Percentiles rank a stretch among this genome's conserved stretches.
phyloP scores from a whole-genome alignment of 1,140 invertebrate genomes.

The Atta colombica region DNA sequence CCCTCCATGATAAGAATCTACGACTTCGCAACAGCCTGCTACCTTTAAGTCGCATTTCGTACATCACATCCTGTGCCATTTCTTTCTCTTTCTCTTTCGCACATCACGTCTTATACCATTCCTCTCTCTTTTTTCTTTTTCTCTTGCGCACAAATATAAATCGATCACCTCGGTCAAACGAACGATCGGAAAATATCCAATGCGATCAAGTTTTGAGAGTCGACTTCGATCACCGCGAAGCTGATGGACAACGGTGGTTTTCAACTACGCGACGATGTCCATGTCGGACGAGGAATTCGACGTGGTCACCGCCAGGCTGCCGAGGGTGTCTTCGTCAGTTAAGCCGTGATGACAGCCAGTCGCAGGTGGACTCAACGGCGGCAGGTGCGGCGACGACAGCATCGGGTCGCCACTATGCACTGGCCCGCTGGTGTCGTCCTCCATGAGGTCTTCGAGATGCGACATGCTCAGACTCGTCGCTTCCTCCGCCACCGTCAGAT shows the following conservation, averaged over 20 bases:
- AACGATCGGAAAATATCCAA: background rate
- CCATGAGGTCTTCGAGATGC: conserved; percentile 93
- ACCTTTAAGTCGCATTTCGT: conserved; percentile 8
- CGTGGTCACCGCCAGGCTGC: conserved; percentile 83
- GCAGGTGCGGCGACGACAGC: conserved; percentile 88
- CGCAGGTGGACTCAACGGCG: conserved; percentile 83
- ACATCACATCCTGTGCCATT: background rate
- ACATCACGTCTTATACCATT: no score
- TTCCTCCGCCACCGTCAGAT: conserved; percentile 87
- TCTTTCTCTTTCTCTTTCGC: background rate
- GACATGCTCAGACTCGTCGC: conserved; percentile 88
- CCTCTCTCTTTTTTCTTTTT: background rate
- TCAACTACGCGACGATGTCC: conserved; percentile 85
- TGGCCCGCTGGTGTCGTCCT: conserved; percentile 91
- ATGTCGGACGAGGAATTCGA: conserved; percentile 85
- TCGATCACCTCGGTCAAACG: conserved; percentile 29
- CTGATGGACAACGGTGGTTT: conserved; percentile 53
- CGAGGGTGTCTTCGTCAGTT: conserved; percentile 84
- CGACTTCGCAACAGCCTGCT: conserved; percentile 11
- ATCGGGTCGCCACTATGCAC: conserved; percentile 90
- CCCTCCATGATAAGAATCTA: conserved; percentile 42
- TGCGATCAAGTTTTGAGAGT: conserved; percentile 8
- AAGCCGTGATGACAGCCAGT: conserved; percentile 82
- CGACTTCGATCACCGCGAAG: conserved; percentile 26
- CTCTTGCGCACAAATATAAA: conserved; percentile 20